Conservation (phyloP, 2,888 invertebrate species). For the Cantharis nigra region DNA sequence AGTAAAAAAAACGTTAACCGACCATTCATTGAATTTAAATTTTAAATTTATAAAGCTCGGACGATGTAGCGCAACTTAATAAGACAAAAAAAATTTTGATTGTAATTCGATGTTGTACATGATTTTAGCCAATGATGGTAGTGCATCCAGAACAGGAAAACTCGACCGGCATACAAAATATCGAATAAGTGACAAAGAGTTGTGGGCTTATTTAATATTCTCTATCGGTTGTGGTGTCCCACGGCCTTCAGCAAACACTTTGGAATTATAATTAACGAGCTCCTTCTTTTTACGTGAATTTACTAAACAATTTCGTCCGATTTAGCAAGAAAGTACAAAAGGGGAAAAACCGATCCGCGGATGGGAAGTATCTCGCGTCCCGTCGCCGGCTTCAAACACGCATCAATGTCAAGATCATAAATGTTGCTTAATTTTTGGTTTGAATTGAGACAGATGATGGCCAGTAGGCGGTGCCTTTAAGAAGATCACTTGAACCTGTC, state of each 20-base stretch:
- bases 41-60: neutral
- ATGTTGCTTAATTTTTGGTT: conserved; percentile 43
- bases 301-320: neutral
- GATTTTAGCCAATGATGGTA: neutral
- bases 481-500: conserved; percentile 40
- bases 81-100: neutral
- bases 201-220: conserved; percentile 20
- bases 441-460: conserved; percentile 43
- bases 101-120: neutral
- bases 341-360: conserved; percentile 10
- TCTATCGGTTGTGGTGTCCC: conserved; percentile 31
- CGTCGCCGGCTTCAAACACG: conserved; percentile 32
- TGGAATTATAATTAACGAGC: conserved; percentile 37
- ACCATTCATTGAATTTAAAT: neutral
- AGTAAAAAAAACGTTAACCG: neutral
- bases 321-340: conserved; percentile 15
- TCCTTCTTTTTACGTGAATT: conserved; percentile 16
- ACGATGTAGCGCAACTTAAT: neutral
- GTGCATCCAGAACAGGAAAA: conserved; percentile 8
- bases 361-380: neutral
- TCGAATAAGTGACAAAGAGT: conserved; percentile 20
- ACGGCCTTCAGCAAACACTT: conserved; percentile 37
- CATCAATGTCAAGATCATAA: conserved; percentile 42
- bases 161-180: conserved; percentile 11
- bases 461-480: conserved; percentile 37